Base-by-base conservation (phyloP, 1,140 invertebrate genomes). In the Zaprionus vittiger region DNA sequence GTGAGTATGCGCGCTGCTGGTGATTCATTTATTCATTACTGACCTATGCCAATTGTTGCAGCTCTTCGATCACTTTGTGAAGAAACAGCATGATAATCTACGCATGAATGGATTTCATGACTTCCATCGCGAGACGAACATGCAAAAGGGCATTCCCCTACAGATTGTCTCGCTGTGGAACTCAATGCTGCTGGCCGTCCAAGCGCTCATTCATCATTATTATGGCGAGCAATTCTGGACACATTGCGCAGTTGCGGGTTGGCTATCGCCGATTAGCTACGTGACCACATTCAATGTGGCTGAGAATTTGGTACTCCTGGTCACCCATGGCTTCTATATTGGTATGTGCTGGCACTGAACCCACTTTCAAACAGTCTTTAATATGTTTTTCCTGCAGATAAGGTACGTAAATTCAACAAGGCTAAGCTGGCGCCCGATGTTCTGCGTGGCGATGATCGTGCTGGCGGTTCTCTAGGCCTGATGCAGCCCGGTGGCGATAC, bases 81-180 rank as follows among this genome's bases (percentile, higher is more conserved):
- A 94, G 85, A 86, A 83, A 12, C 94, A 93, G 68, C 95, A 96
- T 83, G 93, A 95, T 76, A 91, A 93, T 62, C 87, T 96, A 24
- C 93, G 95, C 60, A 92, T 95, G 68, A 94, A 93, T 79, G 95
- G 95, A 26, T 96, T 96, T 78, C 93, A 96, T 64, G 95, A 96
- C 34, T 96, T 96, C 83, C 95, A 95, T 91, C 94, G 95, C 62
- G 94, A 94, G 6, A 95, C 94, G 5, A 94, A 94, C 80, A 93
- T 94, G 54, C 94, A 95, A 54, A 94, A 95, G 70, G 93, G 94
- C 66, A 92, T 94, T 44, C 95, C 95, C 2, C 90, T 95, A n/a
- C 95, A 95, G 68, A 92, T 95, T 49, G 94, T 94, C 1, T 95
- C 95, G 4, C 84, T 96, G 24, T 95, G 95, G 95, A 95, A 94